Conservation (phyloP, 2,888 invertebrate species). For the Anaspis maculata region DNA sequence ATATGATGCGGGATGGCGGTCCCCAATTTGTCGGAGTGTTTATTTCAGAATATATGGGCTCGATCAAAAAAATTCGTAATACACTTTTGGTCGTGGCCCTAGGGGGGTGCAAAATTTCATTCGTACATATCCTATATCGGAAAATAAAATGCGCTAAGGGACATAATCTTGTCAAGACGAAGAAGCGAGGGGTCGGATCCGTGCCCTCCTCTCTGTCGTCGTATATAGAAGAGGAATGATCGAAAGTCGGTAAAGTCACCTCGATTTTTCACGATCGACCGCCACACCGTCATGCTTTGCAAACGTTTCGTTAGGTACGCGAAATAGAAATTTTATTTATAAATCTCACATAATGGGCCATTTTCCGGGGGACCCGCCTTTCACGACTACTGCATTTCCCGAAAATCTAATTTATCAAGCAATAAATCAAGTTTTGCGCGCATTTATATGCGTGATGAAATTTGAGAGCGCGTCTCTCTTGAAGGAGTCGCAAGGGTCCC, state of each 20-base stretch:
- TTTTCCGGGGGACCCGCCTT: no score
- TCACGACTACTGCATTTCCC: slow-evolving; percentile 3
- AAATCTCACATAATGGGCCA: slow-evolving; percentile 6
- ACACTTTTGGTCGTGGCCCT: slow-evolving; percentile 13
- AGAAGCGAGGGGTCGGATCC: no score
- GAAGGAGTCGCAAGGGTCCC: no score
- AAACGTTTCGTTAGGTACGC: no score
- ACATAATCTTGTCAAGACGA: slow-evolving; percentile 16
- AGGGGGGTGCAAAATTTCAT: slow-evolving; percentile 16
- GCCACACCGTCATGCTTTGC: not conserved
- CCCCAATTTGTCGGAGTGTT: slow-evolving; percentile 7
- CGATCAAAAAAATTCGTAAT: slow-evolving; percentile 14
- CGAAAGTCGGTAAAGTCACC: slow-evolving; percentile 13
- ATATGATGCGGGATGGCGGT: no score
- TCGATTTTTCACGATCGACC: slow-evolving; percentile 11
- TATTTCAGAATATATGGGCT: slow-evolving; percentile 3
- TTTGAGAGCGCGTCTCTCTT: no score
- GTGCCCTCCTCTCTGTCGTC: not conserved
- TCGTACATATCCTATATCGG: slow-evolving; percentile 17
- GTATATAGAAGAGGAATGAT: slow-evolving; percentile 5
- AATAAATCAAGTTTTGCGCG: slow-evolving; percentile 10
- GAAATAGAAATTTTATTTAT: slow-evolving; percentile 11
- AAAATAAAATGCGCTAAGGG: slow-evolving; percentile 20
- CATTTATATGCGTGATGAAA: no score
- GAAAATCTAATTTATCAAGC: slow-evolving; percentile 10